A percentile compares a stretch with the other conserved stretches of the same genome.
Conservation (phyloP, 2,113 vertebrate species). For the Kryptolebias marmoratus region DNA sequence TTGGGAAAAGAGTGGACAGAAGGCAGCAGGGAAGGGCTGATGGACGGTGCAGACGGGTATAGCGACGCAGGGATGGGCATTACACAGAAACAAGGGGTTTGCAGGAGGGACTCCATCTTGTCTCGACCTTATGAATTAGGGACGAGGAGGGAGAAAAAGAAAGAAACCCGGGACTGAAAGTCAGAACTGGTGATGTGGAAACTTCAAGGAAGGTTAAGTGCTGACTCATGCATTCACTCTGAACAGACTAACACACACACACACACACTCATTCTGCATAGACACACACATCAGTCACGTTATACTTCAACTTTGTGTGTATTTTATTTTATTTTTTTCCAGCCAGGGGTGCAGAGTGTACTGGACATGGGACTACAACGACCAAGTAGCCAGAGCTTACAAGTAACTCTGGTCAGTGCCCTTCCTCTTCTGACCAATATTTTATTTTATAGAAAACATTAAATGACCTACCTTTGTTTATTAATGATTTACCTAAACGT, state of each 20-base stretch:
- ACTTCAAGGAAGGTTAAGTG: slow-evolving; percentile 57
- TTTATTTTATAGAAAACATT: background rate
- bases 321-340: slow-evolving; percentile 23
- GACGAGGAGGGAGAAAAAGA: slow-evolving; percentile 58
- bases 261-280: background rate
- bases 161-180: slow-evolving; percentile 66
- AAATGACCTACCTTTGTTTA: too few relatives aligned
- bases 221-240: slow-evolving; percentile 32
- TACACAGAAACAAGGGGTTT: slow-evolving; percentile 24
- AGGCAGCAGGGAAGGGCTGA: background rate
- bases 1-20: fast-evolving
- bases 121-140: slow-evolving; percentile 66
- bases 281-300: slow-evolving; percentile 5
- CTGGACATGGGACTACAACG: slow-evolving; percentile 86
- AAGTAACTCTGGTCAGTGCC: slow-evolving; percentile 83
- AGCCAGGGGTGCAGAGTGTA: slow-evolving; percentile 84
- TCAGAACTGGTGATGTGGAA: slow-evolving; percentile 65
- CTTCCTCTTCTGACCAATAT: background rate
- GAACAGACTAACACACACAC: slow-evolving; percentile 1
- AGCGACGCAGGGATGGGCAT: background rate
- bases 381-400: slow-evolving; percentile 70
- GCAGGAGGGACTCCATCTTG: slow-evolving; percentile 44
- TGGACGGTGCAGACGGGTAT: background rate
- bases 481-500: too few relatives aligned
- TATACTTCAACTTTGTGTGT: background rate